Base-by-base conservation (phyloP, 2,888 invertebrate species). In the Spodoptera picta region DNA sequence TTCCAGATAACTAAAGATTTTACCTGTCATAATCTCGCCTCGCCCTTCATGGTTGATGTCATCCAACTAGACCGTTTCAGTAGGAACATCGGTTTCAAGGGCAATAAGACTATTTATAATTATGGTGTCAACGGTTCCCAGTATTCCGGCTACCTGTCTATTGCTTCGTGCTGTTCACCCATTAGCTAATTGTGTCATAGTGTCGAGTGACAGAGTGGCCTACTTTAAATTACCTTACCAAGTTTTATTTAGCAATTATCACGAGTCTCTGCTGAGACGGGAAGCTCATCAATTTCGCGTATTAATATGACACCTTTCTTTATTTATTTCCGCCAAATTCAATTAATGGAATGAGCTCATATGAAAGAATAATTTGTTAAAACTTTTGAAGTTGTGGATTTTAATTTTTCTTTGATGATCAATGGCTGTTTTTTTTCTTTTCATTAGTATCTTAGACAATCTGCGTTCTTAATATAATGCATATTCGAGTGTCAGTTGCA, bases 111-210 rank as follows among this genome's bases (percentile, higher is more conserved):
- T 68, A 62, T 62, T 71, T 66, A 65, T 74, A 72, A 58, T 59
- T 10, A 57, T 55, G 52, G 53, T 65, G 69, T 67, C 63, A 62
- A 72, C 75, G 48, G 56, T 70, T 72, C 69, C 60, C 52, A 49
- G 57, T 63, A 59, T 59, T 59, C 48, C 47, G 19, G 51, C 51
- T 64, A 61, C 54, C 62, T 56, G 67, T 61, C 9, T 60, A 60
- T 49, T 52, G 53, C 56, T 66, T 73, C 77, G 79, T 82, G 79
- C 52, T 57, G 53, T 57, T 64, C 50, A 61, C 47, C 80, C 71
- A 79, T 79, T 80, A 82, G 72, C 73, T 78, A 84, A 88, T 84
- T 80, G 80, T 85, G 87, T 80, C 81, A 78, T 61, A 59, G 76
- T 75, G 84, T 67, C 70, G 78, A 81, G 60, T 77, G 84, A 81